Conservation (phyloP, 1,140 invertebrate genomes). For the Drosophila seguyi region DNA sequence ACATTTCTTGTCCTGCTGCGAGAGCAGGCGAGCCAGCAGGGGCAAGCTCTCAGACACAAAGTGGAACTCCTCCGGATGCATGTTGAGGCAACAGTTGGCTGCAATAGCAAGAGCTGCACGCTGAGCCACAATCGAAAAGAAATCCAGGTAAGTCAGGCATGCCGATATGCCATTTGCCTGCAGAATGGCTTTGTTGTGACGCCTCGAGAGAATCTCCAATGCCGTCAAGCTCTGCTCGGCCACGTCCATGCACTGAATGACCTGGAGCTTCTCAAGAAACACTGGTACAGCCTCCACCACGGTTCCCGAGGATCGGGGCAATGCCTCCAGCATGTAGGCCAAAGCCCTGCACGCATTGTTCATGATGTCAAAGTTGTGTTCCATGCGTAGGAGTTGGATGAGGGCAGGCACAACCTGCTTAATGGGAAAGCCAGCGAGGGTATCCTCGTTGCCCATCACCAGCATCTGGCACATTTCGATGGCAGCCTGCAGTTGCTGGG, state of each 20-base stretch:
- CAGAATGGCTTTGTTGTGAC: constrained; percentile 98
- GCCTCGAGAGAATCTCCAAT: constrained; percentile 97
- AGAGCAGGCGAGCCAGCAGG: constrained; percentile 92
- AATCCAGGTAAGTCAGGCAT: constrained; percentile 98
- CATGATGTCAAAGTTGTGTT: constrained; percentile 99
- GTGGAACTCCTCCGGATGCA: constrained; percentile 96
- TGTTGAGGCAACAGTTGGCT: constrained; percentile 98
- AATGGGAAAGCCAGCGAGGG: constrained; percentile 98
- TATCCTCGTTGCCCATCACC: constrained; percentile 99
- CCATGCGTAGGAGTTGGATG: constrained; percentile 94
- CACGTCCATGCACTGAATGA: constrained; percentile 99
- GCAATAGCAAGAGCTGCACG: constrained; percentile 97
- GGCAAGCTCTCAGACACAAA: constrained; percentile 95
- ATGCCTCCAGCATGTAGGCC: constrained; percentile 99
- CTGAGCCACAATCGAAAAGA: constrained; percentile 98
- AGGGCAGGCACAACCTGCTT: constrained; percentile 98
- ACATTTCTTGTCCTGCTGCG: constrained; percentile 98
- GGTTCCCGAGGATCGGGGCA: constrained; percentile 97
- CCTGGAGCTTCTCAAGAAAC: constrained; percentile 97
- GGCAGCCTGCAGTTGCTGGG: constrained; percentile 97
- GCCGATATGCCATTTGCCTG: constrained; percentile 97
- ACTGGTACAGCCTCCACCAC: constrained; percentile 98
- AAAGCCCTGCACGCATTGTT: constrained; percentile 99
- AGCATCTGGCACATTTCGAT: constrained; percentile 99
- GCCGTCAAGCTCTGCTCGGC: constrained; percentile 98